Percentiles rank a stretch among this genome's conserved stretches.
phyloP scores from a whole-genome alignment of 1,140 invertebrate genomes.

The Heterodera schachtii region DNA sequence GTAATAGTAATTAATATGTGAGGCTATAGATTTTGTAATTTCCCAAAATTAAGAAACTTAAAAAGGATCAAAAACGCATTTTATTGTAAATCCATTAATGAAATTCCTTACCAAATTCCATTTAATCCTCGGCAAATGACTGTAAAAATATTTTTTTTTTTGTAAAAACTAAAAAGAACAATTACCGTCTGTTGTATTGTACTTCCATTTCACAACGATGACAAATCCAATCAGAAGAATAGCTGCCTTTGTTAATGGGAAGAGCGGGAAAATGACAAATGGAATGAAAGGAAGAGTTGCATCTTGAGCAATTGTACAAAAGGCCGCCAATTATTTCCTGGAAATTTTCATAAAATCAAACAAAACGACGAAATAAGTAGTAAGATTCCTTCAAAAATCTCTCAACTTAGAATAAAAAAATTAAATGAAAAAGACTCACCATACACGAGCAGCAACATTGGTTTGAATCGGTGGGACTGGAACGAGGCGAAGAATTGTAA shows the following conservation, averaged over 20 bases:
- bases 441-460: constrained; percentile 27
- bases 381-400: no score
- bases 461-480: constrained; percentile 14
- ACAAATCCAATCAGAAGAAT: constrained; percentile 21
- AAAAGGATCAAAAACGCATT: no score
- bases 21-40: no score
- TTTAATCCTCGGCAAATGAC: constrained; percentile 1
- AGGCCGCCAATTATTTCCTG: constrained; percentile 26
- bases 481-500: constrained; percentile 15
- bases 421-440: constrained; percentile 3
- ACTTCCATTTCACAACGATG: constrained; percentile 27
- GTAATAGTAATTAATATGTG: background rate
- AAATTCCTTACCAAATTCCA: background rate
- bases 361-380: no score
- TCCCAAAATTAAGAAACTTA: no score
- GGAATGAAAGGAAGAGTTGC: constrained; percentile 26
- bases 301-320: constrained; percentile 22
- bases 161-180: background rate
- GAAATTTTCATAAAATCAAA: background rate
- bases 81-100: no score
- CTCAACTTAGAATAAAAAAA: no score
- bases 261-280: constrained; percentile 27
- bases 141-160: background rate
- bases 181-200: constrained; percentile 5
- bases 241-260: constrained; percentile 3